A percentile compares a stretch with the other conserved stretches of the same genome.
These are phyloP conservation scores for Julus scanicus DNA, from an alignment of 2,888 invertebrate genomes.

Conservation along the genomic window DNA sequence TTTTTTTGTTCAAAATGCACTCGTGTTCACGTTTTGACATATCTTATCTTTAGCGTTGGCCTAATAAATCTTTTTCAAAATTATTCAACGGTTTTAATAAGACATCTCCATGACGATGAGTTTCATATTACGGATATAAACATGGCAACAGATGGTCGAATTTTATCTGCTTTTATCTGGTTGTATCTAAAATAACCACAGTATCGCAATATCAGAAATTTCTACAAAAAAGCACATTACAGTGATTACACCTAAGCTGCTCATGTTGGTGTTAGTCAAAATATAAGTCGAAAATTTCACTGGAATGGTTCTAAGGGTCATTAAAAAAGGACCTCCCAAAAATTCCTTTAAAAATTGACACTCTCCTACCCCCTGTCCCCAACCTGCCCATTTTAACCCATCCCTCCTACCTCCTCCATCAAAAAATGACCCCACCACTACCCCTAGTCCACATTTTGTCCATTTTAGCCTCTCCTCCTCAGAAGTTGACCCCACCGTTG, in stretches of 20 bases:
- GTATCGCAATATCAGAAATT: neutral
- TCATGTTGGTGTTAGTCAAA: too few species aligned
- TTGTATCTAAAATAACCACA: neutral
- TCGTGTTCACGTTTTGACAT: slow-evolving; percentile 2
- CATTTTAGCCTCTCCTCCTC: too few species aligned
- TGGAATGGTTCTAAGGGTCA: too few species aligned
- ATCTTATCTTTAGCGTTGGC: neutral
- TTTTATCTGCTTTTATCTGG: neutral
- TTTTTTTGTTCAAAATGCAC: neutral
- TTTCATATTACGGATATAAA: neutral
- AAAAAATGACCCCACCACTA: too few species aligned
- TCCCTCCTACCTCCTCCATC: too few species aligned
- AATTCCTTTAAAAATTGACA: too few species aligned
- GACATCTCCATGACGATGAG: slow-evolving; percentile 5
- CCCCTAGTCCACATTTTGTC: too few species aligned
- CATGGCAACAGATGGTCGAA: neutral
- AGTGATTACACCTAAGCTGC: neutral
- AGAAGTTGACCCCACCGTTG: too few species aligned
- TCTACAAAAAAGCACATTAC: neutral
- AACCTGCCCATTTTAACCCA: too few species aligned
- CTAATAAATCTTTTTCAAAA: neutral
- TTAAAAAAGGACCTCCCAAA: too few species aligned
- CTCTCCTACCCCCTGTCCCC: too few species aligned
- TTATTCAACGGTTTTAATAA: neutral
- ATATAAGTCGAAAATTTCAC: too few species aligned